Percentiles rank a stretch among this genome's conserved stretches.
Evolutionary conservation across 1,140 invertebrate genomes (phyloP).

Genomic region (Manduca sexta): DNA sequence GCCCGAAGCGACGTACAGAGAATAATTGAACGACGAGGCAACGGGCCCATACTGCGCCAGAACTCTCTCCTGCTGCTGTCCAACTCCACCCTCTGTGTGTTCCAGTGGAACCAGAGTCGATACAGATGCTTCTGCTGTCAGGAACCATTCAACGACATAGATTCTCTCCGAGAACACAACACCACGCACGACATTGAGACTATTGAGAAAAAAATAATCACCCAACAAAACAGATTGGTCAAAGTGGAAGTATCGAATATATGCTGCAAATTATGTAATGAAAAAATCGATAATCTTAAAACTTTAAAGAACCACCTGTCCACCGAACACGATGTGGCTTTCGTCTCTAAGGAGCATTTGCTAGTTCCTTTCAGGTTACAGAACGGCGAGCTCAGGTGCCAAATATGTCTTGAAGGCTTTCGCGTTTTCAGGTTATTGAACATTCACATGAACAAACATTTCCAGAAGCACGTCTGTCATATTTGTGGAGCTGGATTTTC

Average conservation of each 20-base stretch:
- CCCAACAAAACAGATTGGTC: conserved; percentile 43
- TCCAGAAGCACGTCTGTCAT: conserved; percentile 52
- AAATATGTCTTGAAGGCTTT: conserved; percentile 45
- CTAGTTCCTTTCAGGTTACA: conserved; percentile 50
- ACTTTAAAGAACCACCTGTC: conserved; percentile 34
- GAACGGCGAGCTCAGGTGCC: conserved; percentile 35
- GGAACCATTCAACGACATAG: conserved; percentile 42
- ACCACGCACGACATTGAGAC: conserved; percentile 30
- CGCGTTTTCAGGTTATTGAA: conserved; percentile 43
- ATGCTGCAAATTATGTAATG: conserved; percentile 36
- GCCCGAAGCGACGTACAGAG: conserved; percentile 26
- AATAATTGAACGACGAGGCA: conserved; percentile 32
- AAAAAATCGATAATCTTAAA: conserved; percentile 20
- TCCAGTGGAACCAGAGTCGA: conserved; percentile 56
- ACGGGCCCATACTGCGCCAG: conserved; percentile 36
- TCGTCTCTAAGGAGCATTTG: conserved; percentile 31
- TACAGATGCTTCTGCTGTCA: conserved; percentile 57
- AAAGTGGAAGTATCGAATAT: conserved; percentile 54
- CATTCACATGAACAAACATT: conserved; percentile 59
- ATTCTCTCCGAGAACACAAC: conserved; percentile 31
- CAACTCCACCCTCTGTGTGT: conserved; percentile 51
- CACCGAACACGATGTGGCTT: conserved; percentile 28
- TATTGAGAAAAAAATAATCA: conserved; percentile 50
- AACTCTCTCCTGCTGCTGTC: conserved; percentile 48
- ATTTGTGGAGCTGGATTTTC: conserved; percentile 52